Evolutionary conservation across 2,113 vertebrate species (phyloP), one percentile per base, ranked within the genome.

Genomic region (Mus pahari): DNA sequence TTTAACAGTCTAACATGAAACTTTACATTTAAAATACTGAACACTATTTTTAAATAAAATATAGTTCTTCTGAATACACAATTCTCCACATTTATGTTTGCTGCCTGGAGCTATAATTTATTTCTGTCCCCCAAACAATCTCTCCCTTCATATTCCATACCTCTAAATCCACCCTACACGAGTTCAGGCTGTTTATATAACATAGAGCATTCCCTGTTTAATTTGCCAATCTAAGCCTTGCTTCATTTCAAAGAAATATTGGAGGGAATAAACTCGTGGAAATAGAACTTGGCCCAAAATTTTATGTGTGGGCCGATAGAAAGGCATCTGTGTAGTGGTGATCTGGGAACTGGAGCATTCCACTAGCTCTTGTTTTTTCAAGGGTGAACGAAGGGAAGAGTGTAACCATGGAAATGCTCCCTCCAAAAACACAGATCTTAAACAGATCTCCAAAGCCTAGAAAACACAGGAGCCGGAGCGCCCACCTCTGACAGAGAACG

Each of bases 401-500:
- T 81, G 96, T 92, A 98, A 97, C 95, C 97, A 98, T 94, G 89
- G 97, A 58, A 98, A 98, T 92, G 1, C 39, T 95, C 97, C 95
- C 94, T 96, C 92, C 75, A 45, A 79, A 92, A 96, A 98, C 97
- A 98, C 93, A 98, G 96, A 97, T 96, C 94, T 98, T 92, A 92
- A 92, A 75, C 70, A 84, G 98, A 77, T 86, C 55, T 94, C 94
- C 94, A 96, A 84, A 96, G 93, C 24, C 11, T 36, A 84, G 95
- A 75, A 97, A 70, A 96, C 82, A 96, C 84, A 74, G 91, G 90
- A 97, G n/a, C n/a, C n/a, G n/a, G n/a, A n/a, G n/a, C n/a, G n/a
- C 73, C 42, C 26, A 92, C 70, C 91, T 96, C 79, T 77, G 78
- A 92, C 8, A 87, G 66, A 79, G 87, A 36, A 62, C 71, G 87